These are phyloP conservation scores for Zophobas atratus DNA, from an alignment of 1,140 invertebrate species.

Conservation along the genomic window DNA sequence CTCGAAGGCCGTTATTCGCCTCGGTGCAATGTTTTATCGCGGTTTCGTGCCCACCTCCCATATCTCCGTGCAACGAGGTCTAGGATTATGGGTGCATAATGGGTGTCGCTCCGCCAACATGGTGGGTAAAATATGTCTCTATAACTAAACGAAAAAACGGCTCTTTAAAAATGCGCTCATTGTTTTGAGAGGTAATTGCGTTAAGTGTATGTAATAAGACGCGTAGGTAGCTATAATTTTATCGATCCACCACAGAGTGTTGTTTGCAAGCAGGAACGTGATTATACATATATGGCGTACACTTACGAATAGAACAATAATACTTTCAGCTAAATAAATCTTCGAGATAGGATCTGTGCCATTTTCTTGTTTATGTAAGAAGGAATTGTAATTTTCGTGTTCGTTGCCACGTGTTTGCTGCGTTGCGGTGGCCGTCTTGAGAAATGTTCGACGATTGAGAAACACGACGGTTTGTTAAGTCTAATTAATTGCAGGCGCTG, in stretches of 20 bases:
- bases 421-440: background rate
- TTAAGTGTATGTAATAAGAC: conserved; percentile 52
- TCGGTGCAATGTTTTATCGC: background rate
- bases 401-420: conserved; percentile 26
- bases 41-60: conserved; percentile 14
- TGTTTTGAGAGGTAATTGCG: conserved; percentile 35
- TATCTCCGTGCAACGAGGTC: background rate
- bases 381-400: conserved; percentile 41
- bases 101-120: conserved; percentile 23
- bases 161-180: conserved; percentile 13
- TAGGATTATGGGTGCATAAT: conserved; percentile 29
- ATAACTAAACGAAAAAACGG: background rate
- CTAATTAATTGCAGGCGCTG: no score
- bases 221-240: conserved; percentile 57
- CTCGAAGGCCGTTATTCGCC: no score
- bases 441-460: conserved; percentile 9
- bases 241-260: conserved; percentile 53
- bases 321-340: conserved; percentile 54
- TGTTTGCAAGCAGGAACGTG: conserved; percentile 50
- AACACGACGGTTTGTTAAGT: background rate
- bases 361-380: conserved; percentile 42
- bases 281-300: conserved; percentile 57
- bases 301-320: conserved; percentile 54
- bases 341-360: conserved; percentile 54
- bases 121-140: conserved; percentile 23